phyloP scores from a whole-genome alignment of 1,140 invertebrate species.

The Lethrus apterus region DNA sequence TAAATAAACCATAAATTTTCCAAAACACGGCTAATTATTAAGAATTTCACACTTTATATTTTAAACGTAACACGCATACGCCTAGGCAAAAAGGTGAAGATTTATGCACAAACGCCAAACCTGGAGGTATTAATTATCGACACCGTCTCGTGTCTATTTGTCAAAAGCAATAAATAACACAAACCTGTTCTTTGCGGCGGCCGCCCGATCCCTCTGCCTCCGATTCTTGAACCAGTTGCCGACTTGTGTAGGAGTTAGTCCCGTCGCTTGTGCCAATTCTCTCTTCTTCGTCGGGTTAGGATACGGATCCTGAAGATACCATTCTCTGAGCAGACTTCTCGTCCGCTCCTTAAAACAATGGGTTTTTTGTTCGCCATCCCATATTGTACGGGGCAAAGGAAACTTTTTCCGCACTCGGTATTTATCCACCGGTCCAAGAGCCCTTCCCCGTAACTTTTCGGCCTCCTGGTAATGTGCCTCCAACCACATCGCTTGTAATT shows the following conservation, averaged over 20 bases:
- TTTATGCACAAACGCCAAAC: constrained; percentile 1
- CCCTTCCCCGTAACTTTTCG: constrained; percentile 89
- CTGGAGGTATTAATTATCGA: constrained; percentile 5
- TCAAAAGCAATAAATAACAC: constrained; percentile 33
- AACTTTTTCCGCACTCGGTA: constrained; percentile 99
- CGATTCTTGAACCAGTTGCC: constrained; percentile 99
- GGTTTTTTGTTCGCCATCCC: constrained; percentile 99
- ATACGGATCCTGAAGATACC: constrained; percentile 99
- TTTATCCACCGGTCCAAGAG: constrained; percentile 97
- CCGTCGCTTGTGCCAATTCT: constrained; percentile 94
- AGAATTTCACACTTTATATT: background rate
- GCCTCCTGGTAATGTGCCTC: constrained; percentile 99
- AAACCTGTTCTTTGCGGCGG: constrained; percentile 97
- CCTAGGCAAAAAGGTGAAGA: background rate
- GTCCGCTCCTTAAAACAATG: constrained; percentile 99
- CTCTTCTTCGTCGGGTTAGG: constrained; percentile 98
- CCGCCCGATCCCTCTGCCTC: constrained; percentile 93
- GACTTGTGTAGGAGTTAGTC: constrained; percentile 97
- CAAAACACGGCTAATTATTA: background rate
- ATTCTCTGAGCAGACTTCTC: constrained; percentile 87
- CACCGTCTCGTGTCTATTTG: constrained; percentile 4
- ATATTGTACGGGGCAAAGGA: constrained; percentile 94
- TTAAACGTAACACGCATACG: background rate
- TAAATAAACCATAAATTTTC: constrained; percentile 7
- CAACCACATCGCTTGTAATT: constrained; percentile 94